phyloP scores from a whole-genome alignment of 2,797 vertebrate genomes.

The Fistularia commersonii region DNA sequence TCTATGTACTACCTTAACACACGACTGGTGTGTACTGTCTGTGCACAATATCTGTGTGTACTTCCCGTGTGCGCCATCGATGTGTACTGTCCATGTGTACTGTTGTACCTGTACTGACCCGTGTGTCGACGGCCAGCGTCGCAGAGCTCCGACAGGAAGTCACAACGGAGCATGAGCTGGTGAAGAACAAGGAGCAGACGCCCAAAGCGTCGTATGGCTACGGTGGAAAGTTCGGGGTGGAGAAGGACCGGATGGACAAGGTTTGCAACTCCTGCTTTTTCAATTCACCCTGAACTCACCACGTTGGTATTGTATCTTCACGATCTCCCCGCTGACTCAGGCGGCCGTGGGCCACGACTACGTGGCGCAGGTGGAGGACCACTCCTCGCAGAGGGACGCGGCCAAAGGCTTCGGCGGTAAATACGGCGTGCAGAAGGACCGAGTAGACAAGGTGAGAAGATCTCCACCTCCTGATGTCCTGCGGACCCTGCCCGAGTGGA shows the following conservation, averaged over 20 bases:
- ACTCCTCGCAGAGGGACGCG: slow-evolving; percentile 92
- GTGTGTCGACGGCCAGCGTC: slow-evolving; percentile 49
- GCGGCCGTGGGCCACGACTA: slow-evolving; percentile 87
- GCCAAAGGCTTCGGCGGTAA: slow-evolving; percentile 92
- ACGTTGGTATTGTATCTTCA: background rate
- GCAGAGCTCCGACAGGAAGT: slow-evolving; percentile 85
- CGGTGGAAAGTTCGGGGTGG: slow-evolving; percentile 92
- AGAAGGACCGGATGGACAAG: slow-evolving; percentile 96
- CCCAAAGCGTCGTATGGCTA: slow-evolving; percentile 96
- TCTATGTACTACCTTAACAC: too few species aligned
- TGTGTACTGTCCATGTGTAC: background rate
- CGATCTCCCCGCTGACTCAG: slow-evolving; percentile 54
- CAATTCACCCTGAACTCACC: too few species aligned
- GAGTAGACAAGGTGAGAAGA: slow-evolving; percentile 84
- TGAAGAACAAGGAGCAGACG: slow-evolving; percentile 85
- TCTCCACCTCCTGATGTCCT: background rate
- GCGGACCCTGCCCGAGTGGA: too few species aligned
- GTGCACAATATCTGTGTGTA: too few species aligned
- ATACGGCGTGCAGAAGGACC: slow-evolving; percentile 89
- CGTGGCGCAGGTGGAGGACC: slow-evolving; percentile 81
- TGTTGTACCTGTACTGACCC: background rate
- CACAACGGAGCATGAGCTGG: slow-evolving; percentile 82
- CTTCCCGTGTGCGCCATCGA: too few species aligned
- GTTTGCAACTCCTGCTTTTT: slow-evolving; percentile 51
- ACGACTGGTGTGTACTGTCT: too few species aligned